phyloP scores from a whole-genome alignment of 2,113 vertebrate genomes.

The Toxotes jaculatrix region DNA sequence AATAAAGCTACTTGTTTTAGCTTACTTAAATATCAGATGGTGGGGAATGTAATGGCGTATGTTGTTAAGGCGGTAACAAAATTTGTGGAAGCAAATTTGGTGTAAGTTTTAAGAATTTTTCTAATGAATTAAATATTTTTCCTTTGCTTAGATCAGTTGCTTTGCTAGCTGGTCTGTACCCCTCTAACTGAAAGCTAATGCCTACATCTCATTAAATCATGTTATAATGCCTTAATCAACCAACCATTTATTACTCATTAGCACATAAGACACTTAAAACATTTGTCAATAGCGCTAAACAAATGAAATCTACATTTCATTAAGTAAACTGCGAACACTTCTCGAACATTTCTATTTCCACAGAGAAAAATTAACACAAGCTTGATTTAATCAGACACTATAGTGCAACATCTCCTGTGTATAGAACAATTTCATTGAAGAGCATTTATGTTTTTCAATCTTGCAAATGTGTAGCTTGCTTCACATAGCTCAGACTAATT shows the following conservation, averaged over 20 bases:
- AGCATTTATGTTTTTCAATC: constrained; percentile 24
- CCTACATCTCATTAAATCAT: constrained; percentile 49
- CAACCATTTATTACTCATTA: constrained; percentile 35
- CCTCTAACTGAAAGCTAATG: constrained; percentile 19
- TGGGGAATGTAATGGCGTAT: not conserved
- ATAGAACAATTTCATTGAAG: constrained; percentile 7
- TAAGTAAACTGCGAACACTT: constrained; percentile 17
- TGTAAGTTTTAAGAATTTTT: not conserved
- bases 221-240: constrained; percentile 35
- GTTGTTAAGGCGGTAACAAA: not conserved
- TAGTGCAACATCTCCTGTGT: constrained; percentile 21
- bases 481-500: constrained; percentile 24
- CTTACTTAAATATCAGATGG: not conserved
- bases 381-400: constrained; percentile 38
- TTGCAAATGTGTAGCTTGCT: not conserved
- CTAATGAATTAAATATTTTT: not conserved
- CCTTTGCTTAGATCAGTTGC: not conserved
- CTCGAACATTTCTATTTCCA: constrained; percentile 10
- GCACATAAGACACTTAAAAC: constrained; percentile 33
- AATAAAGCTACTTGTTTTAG: not conserved
- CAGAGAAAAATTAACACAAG: constrained; percentile 19
- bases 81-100: too few species aligned
- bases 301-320: constrained; percentile 53
- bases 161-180: not conserved
- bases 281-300: constrained; percentile 28